A percentile compares a stretch with the other conserved stretches of the same genome.
Evolutionary conservation across 2,797 vertebrate genomes (phyloP).

Genomic region (Erethizon dorsatum): DNA sequence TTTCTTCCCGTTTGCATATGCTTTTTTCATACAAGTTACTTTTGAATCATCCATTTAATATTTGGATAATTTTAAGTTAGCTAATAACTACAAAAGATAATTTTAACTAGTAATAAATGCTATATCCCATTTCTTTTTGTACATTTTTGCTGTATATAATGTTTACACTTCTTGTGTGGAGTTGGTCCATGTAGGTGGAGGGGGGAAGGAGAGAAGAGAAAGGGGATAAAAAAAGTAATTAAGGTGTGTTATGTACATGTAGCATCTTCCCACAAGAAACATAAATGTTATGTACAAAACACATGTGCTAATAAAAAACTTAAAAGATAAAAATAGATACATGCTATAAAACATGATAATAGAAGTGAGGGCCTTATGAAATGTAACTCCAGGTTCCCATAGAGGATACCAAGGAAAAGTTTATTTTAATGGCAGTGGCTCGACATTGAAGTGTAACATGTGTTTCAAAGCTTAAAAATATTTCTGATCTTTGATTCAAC

Average conservation of each 20-base stretch:
- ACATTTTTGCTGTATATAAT: not conserved
- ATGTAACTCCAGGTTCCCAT: not conserved
- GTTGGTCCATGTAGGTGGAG: not conserved
- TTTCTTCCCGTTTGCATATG: not conserved
- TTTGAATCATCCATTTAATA: not conserved
- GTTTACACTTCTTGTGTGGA: not conserved
- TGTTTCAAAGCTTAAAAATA: not conserved
- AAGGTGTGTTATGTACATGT: not conserved
- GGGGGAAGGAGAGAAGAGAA: not conserved
- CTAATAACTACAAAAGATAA: not conserved
- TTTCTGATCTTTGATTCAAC: not conserved
- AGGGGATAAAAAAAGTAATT: not conserved
- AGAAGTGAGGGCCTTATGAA: not conserved
- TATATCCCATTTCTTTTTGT: not conserved
- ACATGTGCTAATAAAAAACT: not conserved
- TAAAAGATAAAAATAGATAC: not conserved
- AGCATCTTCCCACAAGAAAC: not conserved
- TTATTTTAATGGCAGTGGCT: not conserved
- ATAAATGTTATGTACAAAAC: not conserved
- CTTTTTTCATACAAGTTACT: not conserved
- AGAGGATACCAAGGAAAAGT: not conserved
- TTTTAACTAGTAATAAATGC: not conserved
- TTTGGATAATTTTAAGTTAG: not conserved
- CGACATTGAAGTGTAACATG: not conserved
- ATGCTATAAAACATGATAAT: not conserved